A percentile compares a stretch with the other conserved stretches of the same genome.
Conservation (phyloP, 2,113 vertebrate species). For the Microcebus tavaratra region DNA sequence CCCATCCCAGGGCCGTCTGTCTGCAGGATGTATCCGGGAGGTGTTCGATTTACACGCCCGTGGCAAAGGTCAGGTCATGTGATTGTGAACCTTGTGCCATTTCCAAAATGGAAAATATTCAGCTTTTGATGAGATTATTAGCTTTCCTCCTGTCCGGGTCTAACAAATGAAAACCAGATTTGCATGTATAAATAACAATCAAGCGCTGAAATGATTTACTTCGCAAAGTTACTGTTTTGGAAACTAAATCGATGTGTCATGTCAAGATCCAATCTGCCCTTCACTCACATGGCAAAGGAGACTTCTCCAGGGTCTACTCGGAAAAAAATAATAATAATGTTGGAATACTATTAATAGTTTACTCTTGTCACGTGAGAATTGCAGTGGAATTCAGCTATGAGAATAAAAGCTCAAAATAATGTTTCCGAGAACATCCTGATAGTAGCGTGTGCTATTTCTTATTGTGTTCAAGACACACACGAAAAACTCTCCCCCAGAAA, state of each 20-base stretch:
- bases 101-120: constrained; percentile 65
- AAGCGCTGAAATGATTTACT: constrained; percentile 79
- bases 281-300: constrained; percentile 74
- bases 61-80: constrained; percentile 15
- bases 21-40: constrained; percentile 14
- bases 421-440: constrained; percentile 78
- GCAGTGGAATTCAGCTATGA: constrained; percentile 65
- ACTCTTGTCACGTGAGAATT: constrained; percentile 77
- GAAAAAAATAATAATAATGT: constrained; percentile 57
- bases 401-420: constrained; percentile 78
- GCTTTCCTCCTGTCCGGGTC: constrained; percentile 65
- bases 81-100: constrained; percentile 51
- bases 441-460: constrained; percentile 78
- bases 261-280: constrained; percentile 70
- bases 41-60: background rate
- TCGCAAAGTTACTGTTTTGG: constrained; percentile 76
- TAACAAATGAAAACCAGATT: constrained; percentile 79
- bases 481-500: constrained; percentile 70
- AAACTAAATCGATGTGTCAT: constrained; percentile 65
- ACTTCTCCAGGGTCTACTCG: constrained; percentile 75
- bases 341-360: constrained; percentile 78
- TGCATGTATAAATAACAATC: constrained; percentile 78
- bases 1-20: background rate
- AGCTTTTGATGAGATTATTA: constrained; percentile 72
- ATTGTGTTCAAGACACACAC: constrained; percentile 79